phyloP scores from a whole-genome alignment of 2,888 invertebrate species.

The Tupiocoris notatus region DNA sequence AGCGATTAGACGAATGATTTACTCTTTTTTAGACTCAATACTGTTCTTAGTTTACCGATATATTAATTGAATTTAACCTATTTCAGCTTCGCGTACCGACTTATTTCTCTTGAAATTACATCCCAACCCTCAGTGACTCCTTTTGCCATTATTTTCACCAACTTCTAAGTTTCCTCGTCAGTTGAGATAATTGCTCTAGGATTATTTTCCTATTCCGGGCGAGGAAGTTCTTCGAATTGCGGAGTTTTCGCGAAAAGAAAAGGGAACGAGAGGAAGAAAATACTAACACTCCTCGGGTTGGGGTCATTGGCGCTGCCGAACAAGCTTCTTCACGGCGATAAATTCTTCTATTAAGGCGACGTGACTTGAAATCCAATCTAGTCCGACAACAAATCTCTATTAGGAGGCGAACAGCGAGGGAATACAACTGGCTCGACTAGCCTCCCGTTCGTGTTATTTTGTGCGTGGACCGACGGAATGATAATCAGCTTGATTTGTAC shows the following conservation, averaged over 20 bases:
- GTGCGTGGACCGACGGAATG: neutral
- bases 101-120: too few relatives aligned
- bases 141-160: too few relatives aligned
- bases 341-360: conserved; percentile 40
- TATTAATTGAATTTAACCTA: too few relatives aligned
- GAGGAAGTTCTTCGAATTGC: too few relatives aligned
- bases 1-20: too few relatives aligned
- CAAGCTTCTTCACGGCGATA: conserved; percentile 33
- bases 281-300: conserved; percentile 4
- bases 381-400: conserved; percentile 34
- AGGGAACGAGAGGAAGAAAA: neutral
- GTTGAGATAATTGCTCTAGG: too few relatives aligned
- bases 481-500: neutral
- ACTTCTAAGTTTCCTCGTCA: too few relatives aligned
- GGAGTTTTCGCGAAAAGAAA: neutral
- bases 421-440: neutral
- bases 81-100: too few relatives aligned
- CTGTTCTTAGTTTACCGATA: too few relatives aligned
- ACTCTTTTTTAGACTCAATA: too few relatives aligned
- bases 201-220: too few relatives aligned
- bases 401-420: conserved; percentile 15
- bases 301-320: conserved; percentile 34
- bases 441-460: neutral
- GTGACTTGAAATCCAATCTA: conserved; percentile 37
- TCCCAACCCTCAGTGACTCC: too few relatives aligned